Conservation (phyloP, 1,140 invertebrate species). For the Odontomachus brunneus region DNA sequence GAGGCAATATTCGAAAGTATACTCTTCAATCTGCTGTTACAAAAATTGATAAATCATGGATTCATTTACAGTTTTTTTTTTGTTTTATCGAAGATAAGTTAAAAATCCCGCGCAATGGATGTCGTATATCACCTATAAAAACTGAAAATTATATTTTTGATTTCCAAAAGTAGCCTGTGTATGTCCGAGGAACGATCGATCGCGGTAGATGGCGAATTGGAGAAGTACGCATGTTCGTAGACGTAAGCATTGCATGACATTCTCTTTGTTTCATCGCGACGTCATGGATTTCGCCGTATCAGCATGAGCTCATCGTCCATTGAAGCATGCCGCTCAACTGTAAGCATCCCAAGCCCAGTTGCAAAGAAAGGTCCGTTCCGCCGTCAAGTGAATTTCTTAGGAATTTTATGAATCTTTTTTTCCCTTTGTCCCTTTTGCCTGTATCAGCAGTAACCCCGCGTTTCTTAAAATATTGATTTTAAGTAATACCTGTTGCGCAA, state of each 20-base stretch:
- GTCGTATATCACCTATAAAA: no score
- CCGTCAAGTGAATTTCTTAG: neutral
- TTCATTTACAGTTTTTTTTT: no score
- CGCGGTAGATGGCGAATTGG: neutral
- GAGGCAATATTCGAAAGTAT: no score
- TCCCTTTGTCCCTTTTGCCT: neutral
- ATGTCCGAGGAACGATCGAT: neutral
- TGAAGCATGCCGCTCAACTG: conserved; percentile 76
- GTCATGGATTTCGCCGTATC: conserved; percentile 72
- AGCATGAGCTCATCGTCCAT: conserved; percentile 84
- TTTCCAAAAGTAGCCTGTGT: neutral
- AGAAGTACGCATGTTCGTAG: neutral
- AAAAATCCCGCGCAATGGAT: no score
- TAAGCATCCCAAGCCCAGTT: conserved; percentile 61
- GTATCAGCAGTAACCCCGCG: neutral
- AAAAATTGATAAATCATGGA: no score
- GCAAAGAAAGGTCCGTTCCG: conserved; percentile 68
- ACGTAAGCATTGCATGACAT: conserved; percentile 62
- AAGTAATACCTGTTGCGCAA: neutral
- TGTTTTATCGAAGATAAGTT: no score
- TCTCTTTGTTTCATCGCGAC: conserved; percentile 69
- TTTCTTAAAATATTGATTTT: conserved; percentile 7
- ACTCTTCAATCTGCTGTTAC: no score
- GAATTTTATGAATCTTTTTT: neutral
- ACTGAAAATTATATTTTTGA: no score